Conservation (phyloP, 1,140 invertebrate genomes). For the Coboldia fuscipes region DNA sequence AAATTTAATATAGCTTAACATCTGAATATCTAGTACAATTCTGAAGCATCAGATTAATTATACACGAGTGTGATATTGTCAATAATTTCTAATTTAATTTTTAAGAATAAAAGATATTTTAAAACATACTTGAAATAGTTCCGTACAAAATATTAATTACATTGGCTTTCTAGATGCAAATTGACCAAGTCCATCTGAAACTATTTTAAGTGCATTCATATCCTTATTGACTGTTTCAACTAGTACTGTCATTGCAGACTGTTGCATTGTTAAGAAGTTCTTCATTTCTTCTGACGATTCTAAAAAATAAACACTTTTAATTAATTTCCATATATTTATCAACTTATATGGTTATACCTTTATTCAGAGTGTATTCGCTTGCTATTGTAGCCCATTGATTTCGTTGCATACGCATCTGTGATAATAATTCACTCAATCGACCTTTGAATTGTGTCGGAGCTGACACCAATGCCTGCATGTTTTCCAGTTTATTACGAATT, state of each 20-base stretch:
- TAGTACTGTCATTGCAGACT: conserved; percentile 62
- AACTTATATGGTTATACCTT: conserved; percentile 22
- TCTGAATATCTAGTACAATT: too few relatives aligned
- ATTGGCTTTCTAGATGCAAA: too few relatives aligned
- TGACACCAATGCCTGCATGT: conserved; percentile 64
- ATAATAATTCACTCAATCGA: conserved; percentile 72
- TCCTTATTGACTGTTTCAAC: conserved; percentile 61
- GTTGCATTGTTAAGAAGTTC: conserved; percentile 60
- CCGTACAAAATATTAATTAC: too few relatives aligned
- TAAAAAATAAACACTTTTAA: conserved; percentile 5
- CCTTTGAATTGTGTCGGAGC: conserved; percentile 84
- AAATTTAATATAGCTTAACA: too few relatives aligned
- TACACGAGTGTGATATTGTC: too few relatives aligned
- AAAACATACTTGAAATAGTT: too few relatives aligned
- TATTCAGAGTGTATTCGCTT: conserved; percentile 31
- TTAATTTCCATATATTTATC: background rate
- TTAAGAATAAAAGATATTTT: too few relatives aligned
- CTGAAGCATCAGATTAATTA: too few relatives aligned
- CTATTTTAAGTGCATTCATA: conserved; percentile 51
- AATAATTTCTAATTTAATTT: too few relatives aligned
- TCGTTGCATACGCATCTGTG: conserved; percentile 61
- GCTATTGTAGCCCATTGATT: conserved; percentile 26
- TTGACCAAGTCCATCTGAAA: conserved; percentile 49
- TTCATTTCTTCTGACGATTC: conserved; percentile 39
- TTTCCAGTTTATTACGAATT: conserved; percentile 60